Evolutionary conservation across 2,113 vertebrate species (phyloP), one percentile per base, ranked within the genome.

Genomic region (Oryzias javanicus): DNA sequence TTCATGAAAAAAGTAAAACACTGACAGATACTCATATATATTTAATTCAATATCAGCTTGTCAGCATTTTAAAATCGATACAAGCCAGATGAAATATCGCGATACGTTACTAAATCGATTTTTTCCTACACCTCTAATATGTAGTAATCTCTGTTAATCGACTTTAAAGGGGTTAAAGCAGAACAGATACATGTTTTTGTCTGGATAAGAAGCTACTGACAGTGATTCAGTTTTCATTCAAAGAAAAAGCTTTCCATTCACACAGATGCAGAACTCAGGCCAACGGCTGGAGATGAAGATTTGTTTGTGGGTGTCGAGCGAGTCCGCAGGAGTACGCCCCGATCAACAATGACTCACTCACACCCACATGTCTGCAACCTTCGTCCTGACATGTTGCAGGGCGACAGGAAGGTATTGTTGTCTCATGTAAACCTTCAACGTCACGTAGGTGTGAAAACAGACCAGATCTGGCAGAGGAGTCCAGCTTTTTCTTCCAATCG

Each of bases 311-410:
- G 71, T 70, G 62, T 49, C 52, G 18, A 19, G 65, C 69, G 71
- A 14, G 14, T 71, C 41, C 61, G 74, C 78, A 68, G 54, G 55
- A 64, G 15, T 14, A 41, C 29, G 46, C 70, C 58, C 17, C 5
- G 66, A 72, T 70, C 58, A 60, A 58, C 70, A 61, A 29, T 44
- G 84, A 78, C 47, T 84, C 76, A 72, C 48, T 4, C 46, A 49
- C 69, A 22, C 71, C 64, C 60, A 64, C 68, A 19, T 63, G 70
- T 76, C 40, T 49, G 72, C 61, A 65, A 58, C 60, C 70, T 74
- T 56, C 42, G 12, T 24, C 45, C 62, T 17, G 24, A 71, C 66
- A 14, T 25, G 48, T 27, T 71, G 48, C 49, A 45, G 51, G 51
- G 27, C 29, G 47, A 66, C 67, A 54, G 64, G 8, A 24, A 55